Evolutionary conservation across 1,140 invertebrate genomes (phyloP), one percentile per base, ranked within the genome.

Genomic region (Ectropis grisescens): DNA sequence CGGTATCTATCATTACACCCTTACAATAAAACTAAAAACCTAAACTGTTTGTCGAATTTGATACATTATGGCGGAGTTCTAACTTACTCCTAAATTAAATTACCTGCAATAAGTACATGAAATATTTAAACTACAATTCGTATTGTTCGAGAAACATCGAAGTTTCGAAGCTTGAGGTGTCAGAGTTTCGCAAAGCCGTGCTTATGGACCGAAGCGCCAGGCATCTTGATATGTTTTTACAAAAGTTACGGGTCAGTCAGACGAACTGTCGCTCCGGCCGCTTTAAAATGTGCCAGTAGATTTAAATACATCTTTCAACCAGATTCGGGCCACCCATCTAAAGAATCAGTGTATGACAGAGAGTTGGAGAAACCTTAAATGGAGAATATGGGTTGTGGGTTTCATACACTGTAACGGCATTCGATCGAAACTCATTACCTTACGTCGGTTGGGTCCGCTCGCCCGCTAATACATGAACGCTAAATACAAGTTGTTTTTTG

Each of bases 381-480:
- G 32, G 29, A 45, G 47, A 47, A 49, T 39, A 66, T 62, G 60
- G 60, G 62, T 44, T 54, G 61, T 3, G 58, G 67, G 59, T 60
- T 51, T 70, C 61, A 66, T 62, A 70, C 64, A 64, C 60, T 70
- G 57, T 58, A 52, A 74, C 74, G 70, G 74, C 74, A 56, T 68
- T 76, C 57, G 46, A 53, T 65, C 69, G 75, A 80, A 80, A 80
- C 75, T 80, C 71, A 40, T 70, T 55, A 80, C 70, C 64, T 52
- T 65, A 10, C 16, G 11, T 13, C 28, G 36, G 44, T 33, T 34
- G 24, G 13, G 14, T 28, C 42, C 49, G 47, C 48, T 58, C 66
- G 64, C 60, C 52, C 65, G 41, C 24, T 58, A 82, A 58, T 83
- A 83, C 72, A 83, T 79, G 56, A 83, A 83, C 35, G 82, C 82